Evolutionary conservation across 2,888 invertebrate species (phyloP), one percentile per base, ranked within the genome.

Genomic region (Sarcophaga caerulescens): DNA sequence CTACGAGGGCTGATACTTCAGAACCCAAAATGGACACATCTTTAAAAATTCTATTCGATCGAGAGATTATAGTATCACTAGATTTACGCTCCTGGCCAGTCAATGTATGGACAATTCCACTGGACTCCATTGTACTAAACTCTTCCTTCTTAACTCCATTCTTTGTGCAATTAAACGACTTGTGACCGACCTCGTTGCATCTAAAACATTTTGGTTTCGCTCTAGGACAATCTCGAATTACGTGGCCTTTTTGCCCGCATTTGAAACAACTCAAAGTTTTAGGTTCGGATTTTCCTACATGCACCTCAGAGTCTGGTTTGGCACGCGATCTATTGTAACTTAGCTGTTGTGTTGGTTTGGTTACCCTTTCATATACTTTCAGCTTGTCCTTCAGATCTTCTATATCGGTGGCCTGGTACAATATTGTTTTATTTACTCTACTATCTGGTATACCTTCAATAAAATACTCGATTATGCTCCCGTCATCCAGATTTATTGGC

Each of bases 401-500:
- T 3, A 85, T 47, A n/a, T 19, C 23, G 1, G 11, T 65, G 2
- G 81, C 85, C 25, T 82, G 81, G 47, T 85, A 85, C 14, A 81
- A 14, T 11, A 69, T 60, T 6, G 59, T 21, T 75, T 82, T 82
- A 19, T 82, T 85, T 2, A 25, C 6, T 19, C 35, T 81, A 17
- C 19, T 19, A 59, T 85, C 85, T 14, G 80, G 80, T 19, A 85
- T 84, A 1, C 88, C 83, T 3, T 87, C 76, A 3, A 82, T 45
- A 45, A 87, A 88, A 68, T 87, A 87, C 17, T 84, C 85, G 8
- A 88, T 47, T 47, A 47, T 1, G 47, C 85, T 86, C 65, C 63
- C 59, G 3, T 87, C 85, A 63, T 87, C 85, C 6, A 84, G 23
- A 19, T 78, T 52, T n/a, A 87, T 79, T 19, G 84, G 65, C 12